Evolutionary conservation across 2,888 invertebrate genomes (phyloP).

Genomic region (Cyclophora albipunctata): DNA sequence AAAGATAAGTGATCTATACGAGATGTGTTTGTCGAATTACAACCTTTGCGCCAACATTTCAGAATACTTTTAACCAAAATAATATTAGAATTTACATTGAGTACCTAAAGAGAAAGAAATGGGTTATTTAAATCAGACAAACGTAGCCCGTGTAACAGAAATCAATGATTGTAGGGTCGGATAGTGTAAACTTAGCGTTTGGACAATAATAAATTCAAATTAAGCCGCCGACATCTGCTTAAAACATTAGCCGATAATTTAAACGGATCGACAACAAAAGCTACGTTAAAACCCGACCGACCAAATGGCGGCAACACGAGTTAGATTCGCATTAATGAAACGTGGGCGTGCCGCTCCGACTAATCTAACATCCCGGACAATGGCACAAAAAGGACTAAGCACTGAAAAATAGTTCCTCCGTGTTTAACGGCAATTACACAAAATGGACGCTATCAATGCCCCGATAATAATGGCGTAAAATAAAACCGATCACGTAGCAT

Average conservation of each 20-base stretch:
- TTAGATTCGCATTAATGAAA: constrained; percentile 68
- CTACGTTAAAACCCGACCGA: constrained; percentile 36
- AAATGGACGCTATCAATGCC: constrained; percentile 59
- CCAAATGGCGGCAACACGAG: constrained; percentile 48
- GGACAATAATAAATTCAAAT: constrained; percentile 19
- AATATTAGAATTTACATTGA: no score
- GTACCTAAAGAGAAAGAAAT: no score
- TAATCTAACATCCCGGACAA: constrained; percentile 53
- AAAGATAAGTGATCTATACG: constrained; percentile 32
- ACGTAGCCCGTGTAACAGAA: no score
- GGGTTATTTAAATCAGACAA: no score
- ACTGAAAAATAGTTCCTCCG: constrained; percentile 58
- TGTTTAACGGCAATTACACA: constrained; percentile 66
- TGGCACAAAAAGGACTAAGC: constrained; percentile 52
- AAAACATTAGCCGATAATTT: constrained; percentile 40
- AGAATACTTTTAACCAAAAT: no score
- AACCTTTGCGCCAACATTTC: neutral
- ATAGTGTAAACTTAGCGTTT: no score
- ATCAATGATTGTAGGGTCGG: no score
- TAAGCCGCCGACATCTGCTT: constrained; percentile 38
- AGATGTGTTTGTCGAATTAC: constrained; percentile 18
- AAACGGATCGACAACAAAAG: constrained; percentile 49
- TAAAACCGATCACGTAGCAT: constrained; percentile 62
- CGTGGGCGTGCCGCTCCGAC: constrained; percentile 48
- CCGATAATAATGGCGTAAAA: constrained; percentile 56